A percentile compares a stretch with the other conserved stretches of the same genome.
Evolutionary conservation across 2,797 vertebrate species (phyloP).

Genomic region (Balearica regulorum): DNA sequence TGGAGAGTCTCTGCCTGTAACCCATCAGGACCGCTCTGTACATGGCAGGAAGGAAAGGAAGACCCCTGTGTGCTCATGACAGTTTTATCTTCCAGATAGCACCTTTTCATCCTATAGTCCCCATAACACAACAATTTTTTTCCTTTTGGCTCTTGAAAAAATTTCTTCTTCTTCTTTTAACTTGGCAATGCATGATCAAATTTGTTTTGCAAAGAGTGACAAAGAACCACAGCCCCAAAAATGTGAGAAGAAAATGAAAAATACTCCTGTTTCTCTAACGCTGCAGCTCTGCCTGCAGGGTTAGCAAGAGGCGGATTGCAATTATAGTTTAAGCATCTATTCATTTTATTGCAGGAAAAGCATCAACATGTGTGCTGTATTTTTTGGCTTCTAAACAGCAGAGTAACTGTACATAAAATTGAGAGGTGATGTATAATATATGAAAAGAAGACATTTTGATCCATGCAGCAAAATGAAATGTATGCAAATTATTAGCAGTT

Average conservation of each 20-base stretch:
- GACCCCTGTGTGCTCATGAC: background rate
- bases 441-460: constrained; percentile 21
- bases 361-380: background rate
- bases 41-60: background rate
- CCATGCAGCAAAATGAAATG: background rate
- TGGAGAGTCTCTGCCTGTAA: background rate
- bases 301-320: background rate
- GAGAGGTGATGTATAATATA: background rate
- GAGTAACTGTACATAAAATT: background rate
- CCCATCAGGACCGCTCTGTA: background rate
- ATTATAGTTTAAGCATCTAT: background rate
- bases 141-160: background rate
- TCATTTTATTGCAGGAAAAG: constrained; percentile 26
- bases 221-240: background rate
- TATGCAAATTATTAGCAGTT: constrained; percentile 19
- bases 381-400: background rate
- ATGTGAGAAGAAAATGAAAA: background rate
- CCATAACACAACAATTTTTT: background rate
- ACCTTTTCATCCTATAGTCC: background rate
- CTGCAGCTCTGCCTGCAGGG: background rate
- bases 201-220: background rate
- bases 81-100: background rate
- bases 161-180: background rate
- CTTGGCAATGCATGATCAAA: background rate
- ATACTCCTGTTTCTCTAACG: background rate